Evolutionary conservation across 1,140 invertebrate species (phyloP), one percentile per base, ranked within the genome.

Genomic region (Macrocentrus cingulum): DNA sequence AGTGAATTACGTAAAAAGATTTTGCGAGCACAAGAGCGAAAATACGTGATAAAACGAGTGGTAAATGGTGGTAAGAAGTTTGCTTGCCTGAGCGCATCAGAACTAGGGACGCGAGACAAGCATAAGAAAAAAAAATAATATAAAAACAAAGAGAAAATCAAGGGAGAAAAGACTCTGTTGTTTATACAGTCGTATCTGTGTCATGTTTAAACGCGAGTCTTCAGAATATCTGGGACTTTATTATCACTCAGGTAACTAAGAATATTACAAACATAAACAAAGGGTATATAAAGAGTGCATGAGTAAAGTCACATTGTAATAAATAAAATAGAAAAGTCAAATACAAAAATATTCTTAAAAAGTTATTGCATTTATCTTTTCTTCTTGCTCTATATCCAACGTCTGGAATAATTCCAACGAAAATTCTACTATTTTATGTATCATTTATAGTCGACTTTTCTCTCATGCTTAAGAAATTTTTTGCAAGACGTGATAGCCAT

Each of bases 91-190:
- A 39, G 36, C 15, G 36, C 36, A 39, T 39, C 8, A 44, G 23
- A 6, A 20, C 19, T 22, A 46, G 48, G 39, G 11, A 19, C 44
- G n/a, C 9, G 51, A 59, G 15, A 22, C 41, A 19, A 45, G 42
- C 18, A 7, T 48, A 9, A 44, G 42, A 18, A 3, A 36, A 46
- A 13, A 36, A 9, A 57, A 57, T 29, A 25, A 15, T 39, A 23
- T 16, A 18, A 49, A 52, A 41, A 32, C 20, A 23, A 39, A 9
- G 13, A 41, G 20, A 41, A 34, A 22, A 25, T 18, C 7, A 29
- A n/a, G 36, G 29, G 25, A 66, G 56, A 54, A 39, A 8, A 61
- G 36, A n/a, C 36, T n/a, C 3, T n/a, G 36, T 39, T 39, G 36
- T 39, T 39, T 8, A 39, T 39, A 39, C 13, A n/a, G 36, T 39